A percentile compares a stretch with the other conserved stretches of the same genome.
These are phyloP conservation scores for Pachyseris speciosa DNA, from an alignment of 64 coral and sea anemone species.

Conservation along the genomic window DNA sequence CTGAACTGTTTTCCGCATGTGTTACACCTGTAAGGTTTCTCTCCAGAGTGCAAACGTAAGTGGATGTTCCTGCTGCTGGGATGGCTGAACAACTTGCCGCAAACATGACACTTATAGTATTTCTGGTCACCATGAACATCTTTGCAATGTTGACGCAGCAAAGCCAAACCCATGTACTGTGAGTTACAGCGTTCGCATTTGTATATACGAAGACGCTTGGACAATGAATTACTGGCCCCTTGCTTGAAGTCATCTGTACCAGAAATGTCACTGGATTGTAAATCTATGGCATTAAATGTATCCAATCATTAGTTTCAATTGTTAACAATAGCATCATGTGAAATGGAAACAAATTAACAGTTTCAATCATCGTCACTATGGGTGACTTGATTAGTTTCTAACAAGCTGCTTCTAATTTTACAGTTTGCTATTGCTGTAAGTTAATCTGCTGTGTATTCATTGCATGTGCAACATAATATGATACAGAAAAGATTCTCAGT, in stretches of 20 bases:
- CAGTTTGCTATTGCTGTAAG: too few relatives aligned
- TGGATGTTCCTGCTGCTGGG: slow-evolving; percentile 97
- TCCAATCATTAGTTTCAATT: not conserved
- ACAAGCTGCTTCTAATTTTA: too few relatives aligned
- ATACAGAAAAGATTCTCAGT: too few relatives aligned
- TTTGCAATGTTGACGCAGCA: slow-evolving; percentile 79
- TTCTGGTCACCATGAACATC: slow-evolving; percentile 91
- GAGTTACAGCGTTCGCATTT: slow-evolving; percentile 90
- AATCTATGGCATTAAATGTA: not conserved
- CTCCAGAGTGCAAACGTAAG: slow-evolving; percentile 88
- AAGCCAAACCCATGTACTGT: slow-evolving; percentile 86
- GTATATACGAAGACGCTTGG: slow-evolving; percentile 73
- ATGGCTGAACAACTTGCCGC: slow-evolving; percentile 91
- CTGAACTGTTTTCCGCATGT: slow-evolving; percentile 90
- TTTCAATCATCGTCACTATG: too few relatives aligned
- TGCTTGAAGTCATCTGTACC: not conserved
- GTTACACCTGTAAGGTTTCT: slow-evolving; percentile 90
- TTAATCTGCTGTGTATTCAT: too few relatives aligned
- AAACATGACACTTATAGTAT: slow-evolving; percentile 95
- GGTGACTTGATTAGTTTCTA: too few relatives aligned
- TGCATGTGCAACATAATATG: too few relatives aligned
- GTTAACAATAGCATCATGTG: not conserved
- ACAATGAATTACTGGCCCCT: not conserved
- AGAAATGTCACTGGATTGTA: not conserved
- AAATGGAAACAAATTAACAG: not conserved